Evolutionary conservation across 1,140 invertebrate species (phyloP).

Genomic region (Sipha flava): DNA sequence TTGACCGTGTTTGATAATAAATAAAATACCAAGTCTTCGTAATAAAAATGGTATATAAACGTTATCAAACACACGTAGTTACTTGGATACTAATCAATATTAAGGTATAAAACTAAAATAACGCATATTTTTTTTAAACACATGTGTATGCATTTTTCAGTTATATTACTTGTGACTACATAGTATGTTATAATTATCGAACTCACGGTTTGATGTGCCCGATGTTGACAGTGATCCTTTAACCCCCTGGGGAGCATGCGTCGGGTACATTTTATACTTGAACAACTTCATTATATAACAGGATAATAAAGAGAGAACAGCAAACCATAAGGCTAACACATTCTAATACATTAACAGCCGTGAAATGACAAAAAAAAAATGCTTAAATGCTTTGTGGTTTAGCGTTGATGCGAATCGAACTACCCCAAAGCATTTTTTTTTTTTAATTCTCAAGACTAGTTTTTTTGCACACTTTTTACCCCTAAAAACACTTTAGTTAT

Average conservation of each 20-base stretch:
- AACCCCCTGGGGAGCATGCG: not conserved
- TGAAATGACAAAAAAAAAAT: conserved; percentile 23
- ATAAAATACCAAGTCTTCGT: too few species aligned
- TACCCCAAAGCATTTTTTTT: conserved; percentile 16
- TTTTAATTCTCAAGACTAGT: not conserved
- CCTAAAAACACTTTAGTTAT: conserved; percentile 21
- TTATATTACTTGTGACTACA: not conserved
- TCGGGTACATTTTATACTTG: conserved; percentile 22
- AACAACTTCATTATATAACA: not conserved
- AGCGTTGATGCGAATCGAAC: conserved; percentile 23
- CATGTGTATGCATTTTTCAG: too few species aligned
- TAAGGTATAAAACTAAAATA: too few species aligned
- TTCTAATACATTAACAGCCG: conserved; percentile 13
- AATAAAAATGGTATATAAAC: too few species aligned
- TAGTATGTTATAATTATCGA: not conserved
- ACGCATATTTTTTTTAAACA: too few species aligned
- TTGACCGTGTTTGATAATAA: too few species aligned
- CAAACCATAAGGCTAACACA: not conserved
- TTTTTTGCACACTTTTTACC: conserved; percentile 22
- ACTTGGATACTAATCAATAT: too few species aligned
- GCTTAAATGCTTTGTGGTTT: conserved; percentile 26
- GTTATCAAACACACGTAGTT: too few species aligned
- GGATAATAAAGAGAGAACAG: conserved; percentile 7
- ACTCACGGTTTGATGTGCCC: not conserved
- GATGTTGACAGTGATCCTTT: conserved; percentile 23